Evolutionary conservation across 1,140 invertebrate species (phyloP), one percentile per base, ranked within the genome.

Genomic region (Armadillidium nasatum): DNA sequence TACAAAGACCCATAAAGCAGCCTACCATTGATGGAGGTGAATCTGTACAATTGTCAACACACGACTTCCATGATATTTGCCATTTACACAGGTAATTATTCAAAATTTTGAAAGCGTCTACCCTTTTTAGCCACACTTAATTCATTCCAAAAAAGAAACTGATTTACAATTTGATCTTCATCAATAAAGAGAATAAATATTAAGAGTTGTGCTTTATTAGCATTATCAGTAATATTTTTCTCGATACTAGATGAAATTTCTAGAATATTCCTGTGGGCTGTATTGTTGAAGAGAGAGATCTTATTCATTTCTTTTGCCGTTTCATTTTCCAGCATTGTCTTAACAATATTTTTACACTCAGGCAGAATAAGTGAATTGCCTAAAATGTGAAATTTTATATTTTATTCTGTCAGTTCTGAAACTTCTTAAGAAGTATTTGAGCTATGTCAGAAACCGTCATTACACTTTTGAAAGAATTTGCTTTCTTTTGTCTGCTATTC

Each of bases 61-160:
- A 74, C 11, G n/a, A 66, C 19, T 66, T 22, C 73, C 45, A 74
- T 21, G 73, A 69, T 66, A 74, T 70, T 23, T 74, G 45, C 44
- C 44, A 74, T 13, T 43, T 33, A 4, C 44, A 10, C 13, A 74
- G 43, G 43, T 67, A 74, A 74, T 71, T 71, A 13, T n/a, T 13
- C 13, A 71, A 33, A 33, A 33, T 71, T 1, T 19, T 71, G 23
- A 71, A 71, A 71, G 19, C 21, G 10, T 70, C 68, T 10, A 10
- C 68, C 10, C 23, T 21, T 70, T n/a, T 10, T 19, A n/a, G n/a
- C n/a, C n/a, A n/a, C n/a, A n/a, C n/a, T n/a, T n/a, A n/a, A n/a
- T n/a, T n/a, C n/a, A n/a, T n/a, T n/a, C n/a, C n/a, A n/a, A n/a
- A n/a, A n/a, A n/a, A n/a, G n/a, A n/a, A n/a, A n/a, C n/a, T n/a